Percentiles rank a stretch among this genome's conserved stretches.
Conservation (phyloP, 2,888 invertebrate genomes). For the Stenchaetothrips biformis region DNA sequence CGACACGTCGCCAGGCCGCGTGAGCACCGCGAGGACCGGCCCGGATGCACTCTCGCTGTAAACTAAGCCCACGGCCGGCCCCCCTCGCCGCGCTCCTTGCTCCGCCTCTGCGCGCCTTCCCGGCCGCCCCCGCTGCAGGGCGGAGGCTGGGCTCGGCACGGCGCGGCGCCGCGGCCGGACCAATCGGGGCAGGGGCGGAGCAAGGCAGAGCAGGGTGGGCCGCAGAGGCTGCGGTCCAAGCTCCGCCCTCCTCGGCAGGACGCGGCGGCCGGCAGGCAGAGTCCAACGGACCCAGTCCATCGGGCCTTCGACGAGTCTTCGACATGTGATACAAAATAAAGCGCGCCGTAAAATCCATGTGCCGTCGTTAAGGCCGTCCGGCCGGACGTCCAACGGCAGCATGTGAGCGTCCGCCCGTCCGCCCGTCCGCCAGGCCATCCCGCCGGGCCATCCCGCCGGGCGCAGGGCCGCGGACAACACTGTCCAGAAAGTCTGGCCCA, state of each 20-base stretch:
- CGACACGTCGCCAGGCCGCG: not conserved
- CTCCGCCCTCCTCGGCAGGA: too few relatives aligned
- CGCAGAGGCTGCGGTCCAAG: too few relatives aligned
- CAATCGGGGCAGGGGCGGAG: not conserved
- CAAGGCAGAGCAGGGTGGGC: not conserved
- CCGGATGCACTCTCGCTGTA: conserved; percentile 4
- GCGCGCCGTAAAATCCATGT: not conserved
- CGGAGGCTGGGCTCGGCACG: not conserved
- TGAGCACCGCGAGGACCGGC: too few relatives aligned
- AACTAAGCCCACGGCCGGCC: not conserved
- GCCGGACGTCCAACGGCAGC: not conserved
- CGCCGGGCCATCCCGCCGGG: too few relatives aligned
- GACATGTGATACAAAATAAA: conserved; percentile 13
- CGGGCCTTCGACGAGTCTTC: not conserved
- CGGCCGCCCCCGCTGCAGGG: not conserved
- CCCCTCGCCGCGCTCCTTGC: too few relatives aligned
- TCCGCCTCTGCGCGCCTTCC: too few relatives aligned
- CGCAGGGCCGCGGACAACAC: too few relatives aligned
- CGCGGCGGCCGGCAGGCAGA: too few relatives aligned
- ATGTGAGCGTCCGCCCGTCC: not conserved
- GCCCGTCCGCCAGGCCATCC: not conserved
- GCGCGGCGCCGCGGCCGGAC: not conserved
- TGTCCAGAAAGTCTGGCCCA: too few relatives aligned
- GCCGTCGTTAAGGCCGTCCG: not conserved
- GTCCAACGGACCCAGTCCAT: too few relatives aligned